Base-by-base conservation (phyloP, 2,113 vertebrate species). In the Rhineura floridana region DNA sequence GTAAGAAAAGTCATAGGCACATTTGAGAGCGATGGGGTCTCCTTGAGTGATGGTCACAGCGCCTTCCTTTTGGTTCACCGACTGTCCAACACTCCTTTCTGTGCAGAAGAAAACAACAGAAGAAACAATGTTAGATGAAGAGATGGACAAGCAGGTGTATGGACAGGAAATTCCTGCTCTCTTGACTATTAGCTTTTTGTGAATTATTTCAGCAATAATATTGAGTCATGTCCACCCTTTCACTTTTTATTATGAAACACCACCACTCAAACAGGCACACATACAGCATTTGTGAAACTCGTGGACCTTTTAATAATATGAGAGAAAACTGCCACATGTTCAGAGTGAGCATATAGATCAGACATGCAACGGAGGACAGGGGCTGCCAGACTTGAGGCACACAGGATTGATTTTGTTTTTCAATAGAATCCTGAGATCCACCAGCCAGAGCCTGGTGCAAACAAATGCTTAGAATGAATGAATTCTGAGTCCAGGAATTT, bases 31-130 rank as follows among this genome's bases (percentile, higher is more conserved):
- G 36, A 86, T 0, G 42, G 15, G 0, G 28, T 33, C 4, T 3
- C 67, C 63, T 19, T 91, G 52, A 17, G 62, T 17, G 3, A 89
- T 0, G 36, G 3, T 83, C 48, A 91, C 23, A 1, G 7, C 12
- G 21, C 62, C 88, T 78, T 89, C 62, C 5, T 84, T 86, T 81
- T 94, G 93, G 13, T 33, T 80, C 83, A 93, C 90, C 2, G 85
- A 89, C 46, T 88, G 87, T 76, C 86, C 88, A 42, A 2, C 28
- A 52, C 42, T 91, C 8, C 11, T 44, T 7, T 44, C 91, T 91
- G 63, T 0, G 36, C 6, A 50, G 73, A 77, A 65, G 10, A 77
- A 36, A 77, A 77, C 3, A 42, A 17, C 13, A 62, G 15, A 65
- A 85, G 17, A 23, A 4, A 11, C 30, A 3, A 36, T 7, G 3